Base-by-base conservation (phyloP, 2,797 vertebrate genomes). In the Sparus aurata region DNA sequence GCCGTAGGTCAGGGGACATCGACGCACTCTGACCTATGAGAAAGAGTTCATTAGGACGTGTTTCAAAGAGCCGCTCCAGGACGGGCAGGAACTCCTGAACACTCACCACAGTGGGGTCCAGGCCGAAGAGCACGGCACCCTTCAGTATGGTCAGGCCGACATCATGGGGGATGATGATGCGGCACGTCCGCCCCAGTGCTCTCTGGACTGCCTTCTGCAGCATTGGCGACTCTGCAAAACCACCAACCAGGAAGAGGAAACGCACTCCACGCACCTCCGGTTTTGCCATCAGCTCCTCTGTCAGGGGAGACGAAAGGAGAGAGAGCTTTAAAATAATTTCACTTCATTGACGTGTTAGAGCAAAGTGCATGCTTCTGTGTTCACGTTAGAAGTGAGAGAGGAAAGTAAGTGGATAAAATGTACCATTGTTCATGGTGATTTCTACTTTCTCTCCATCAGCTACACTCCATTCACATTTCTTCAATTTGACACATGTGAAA, bases 121-220 rank as follows among this genome's bases (percentile, higher is more conserved):
- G 95, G 4, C 98, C 98, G 0, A 99, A 99, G 55, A 99, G 96
- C 87, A 99, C 98, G 0, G 98, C 98, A 0, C 98, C 98, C 63
- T 99, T 99, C 71, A 99, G 96, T 84, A 98, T 99, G 83, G 98
- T 99, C 79, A 99, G 91, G n/a, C 97, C 97, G 11, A 98, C 97
- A 0, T 99, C 97, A 49, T 99, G 98, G 0, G 98, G 98, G 80
- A 99, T 96, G 87, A 99, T 97, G 79, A 99, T 95, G 0, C 98
- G 97, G 67, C 98, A 98, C 2, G 47, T 66, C 17, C 89, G n/a
- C 4, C 97, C 96, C 12, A 99, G 89, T 0, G 96, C 92, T 0
- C 90, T 93, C 87, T 98, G 97, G 69, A 97, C 94, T 0, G 96
- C 97, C 0, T 89, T 95, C 93, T 99, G 98, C 78, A 99, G 92